phyloP scores from a whole-genome alignment of 2,113 vertebrate species.

The Arvicanthis niloticus region DNA sequence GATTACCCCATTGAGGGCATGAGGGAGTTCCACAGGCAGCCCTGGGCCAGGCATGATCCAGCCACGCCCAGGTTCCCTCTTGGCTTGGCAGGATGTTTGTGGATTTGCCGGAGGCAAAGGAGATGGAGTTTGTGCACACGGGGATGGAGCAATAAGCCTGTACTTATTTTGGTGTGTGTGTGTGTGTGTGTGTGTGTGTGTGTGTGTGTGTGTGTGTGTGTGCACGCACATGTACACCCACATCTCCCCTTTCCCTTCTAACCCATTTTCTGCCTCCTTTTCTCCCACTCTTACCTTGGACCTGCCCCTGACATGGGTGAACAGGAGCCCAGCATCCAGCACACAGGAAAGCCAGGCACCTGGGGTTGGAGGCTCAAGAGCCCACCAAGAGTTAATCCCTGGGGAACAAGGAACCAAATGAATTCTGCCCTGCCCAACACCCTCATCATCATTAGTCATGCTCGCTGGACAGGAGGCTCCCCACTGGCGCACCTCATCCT shows the following conservation, averaged over 20 bases:
- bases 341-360: background rate
- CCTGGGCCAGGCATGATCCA: too few species aligned
- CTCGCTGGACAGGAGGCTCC: conserved; percentile 91
- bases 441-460: conserved; percentile 93
- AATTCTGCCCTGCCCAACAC: conserved; percentile 88
- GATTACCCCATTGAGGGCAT: too few species aligned
- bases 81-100: too few species aligned
- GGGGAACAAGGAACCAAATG: conserved; percentile 87
- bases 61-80: too few species aligned
- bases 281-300: background rate
- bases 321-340: background rate
- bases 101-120: too few species aligned
- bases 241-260: background rate
- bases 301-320: background rate
- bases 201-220: background rate
- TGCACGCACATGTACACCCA: fast-evolving
- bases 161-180: background rate
- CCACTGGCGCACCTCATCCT: conserved; percentile 86
- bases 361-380: background rate
- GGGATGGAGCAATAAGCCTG: too few species aligned
- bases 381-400: conserved; percentile 86
- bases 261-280: fast-evolving
- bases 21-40: too few species aligned
- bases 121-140: too few species aligned
- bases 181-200: background rate